Base-by-base conservation (phyloP, 1,140 invertebrate genomes). In the Diachasma alloeum region DNA sequence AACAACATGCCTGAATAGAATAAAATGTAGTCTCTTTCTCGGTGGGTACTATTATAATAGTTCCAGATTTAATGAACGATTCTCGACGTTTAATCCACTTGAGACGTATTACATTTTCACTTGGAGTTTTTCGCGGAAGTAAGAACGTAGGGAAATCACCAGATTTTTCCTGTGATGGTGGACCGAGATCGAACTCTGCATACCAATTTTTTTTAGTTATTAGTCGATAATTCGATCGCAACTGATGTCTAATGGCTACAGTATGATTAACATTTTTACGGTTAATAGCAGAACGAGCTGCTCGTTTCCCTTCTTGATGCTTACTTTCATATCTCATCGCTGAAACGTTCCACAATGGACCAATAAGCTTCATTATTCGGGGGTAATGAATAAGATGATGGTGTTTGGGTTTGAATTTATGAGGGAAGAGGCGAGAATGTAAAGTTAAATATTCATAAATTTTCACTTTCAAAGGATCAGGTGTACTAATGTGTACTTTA, bases 311-410 rank as follows among this genome's bases (percentile, higher is more conserved):
- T 72, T 78, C 72, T 39, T 66, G 22, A 75, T 77, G 73, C 63
- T 80, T 77, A 39, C 44, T 70, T 24, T 77, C 79, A 44, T 39
- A 59, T 24, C 76, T 42, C 11, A 77, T 72, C 15, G 48, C 75
- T 31, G 68, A 77, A 46, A 68, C 70, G 10, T 78, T 48, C 69
- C 67, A 77, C n/a, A 77, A 46, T 24, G 59, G 26, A 8, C 75
- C 76, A 68, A 68, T 48, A 56, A 48, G 15, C 36, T 36, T 39
- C 26, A 77, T 67, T 0, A 77, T 48, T 24, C 68, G 46, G 22
- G 42, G 56, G 68, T 75, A 78, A 73, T 80, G 72, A 22, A 80
- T 44, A 42, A 77, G 53, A 24, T 77, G 42, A 75, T 80, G 79
- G 68, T 75, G 72, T 59, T 80, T 80, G 15, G 76, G 68, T 17